Conservation (phyloP, 2,888 invertebrate genomes). For the Lycocerus yunnanus region DNA sequence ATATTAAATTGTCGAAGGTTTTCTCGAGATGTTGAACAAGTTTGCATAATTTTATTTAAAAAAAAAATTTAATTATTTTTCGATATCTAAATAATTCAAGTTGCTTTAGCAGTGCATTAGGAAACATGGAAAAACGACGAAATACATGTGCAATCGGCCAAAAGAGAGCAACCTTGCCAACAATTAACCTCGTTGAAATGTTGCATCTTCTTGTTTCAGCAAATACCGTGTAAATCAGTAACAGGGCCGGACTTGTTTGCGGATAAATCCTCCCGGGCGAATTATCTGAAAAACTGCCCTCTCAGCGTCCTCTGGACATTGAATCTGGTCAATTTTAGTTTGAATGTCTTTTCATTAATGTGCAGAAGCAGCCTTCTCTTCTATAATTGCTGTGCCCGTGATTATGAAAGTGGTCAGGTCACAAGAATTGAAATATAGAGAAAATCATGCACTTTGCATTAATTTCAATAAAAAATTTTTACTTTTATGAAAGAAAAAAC, state of each 20-base stretch:
- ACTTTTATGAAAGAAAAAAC: neutral
- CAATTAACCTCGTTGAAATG: neutral
- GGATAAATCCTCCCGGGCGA: too few species aligned
- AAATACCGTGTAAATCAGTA: neutral
- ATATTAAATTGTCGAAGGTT: neutral
- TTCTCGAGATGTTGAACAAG: neutral
- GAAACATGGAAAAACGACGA: neutral
- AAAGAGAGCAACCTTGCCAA: neutral
- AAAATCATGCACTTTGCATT: neutral
- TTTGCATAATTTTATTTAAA: neutral
- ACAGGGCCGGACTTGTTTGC: too few species aligned
- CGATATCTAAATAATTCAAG: neutral
- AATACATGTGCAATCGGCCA: neutral
- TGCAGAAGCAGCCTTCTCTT: neutral
- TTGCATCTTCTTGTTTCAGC: neutral
- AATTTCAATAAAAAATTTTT: neutral
- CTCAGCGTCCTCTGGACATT: too few species aligned
- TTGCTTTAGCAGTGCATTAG: neutral
- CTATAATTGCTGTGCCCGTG: neutral
- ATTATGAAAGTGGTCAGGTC: neutral
- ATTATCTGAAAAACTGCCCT: too few species aligned
- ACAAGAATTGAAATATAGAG: neutral
- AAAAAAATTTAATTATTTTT: neutral
- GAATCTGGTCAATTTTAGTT: too few species aligned
- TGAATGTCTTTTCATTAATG: neutral